phyloP scores from a whole-genome alignment of 2,888 invertebrate species.

The Meteorus cinctellus region DNA sequence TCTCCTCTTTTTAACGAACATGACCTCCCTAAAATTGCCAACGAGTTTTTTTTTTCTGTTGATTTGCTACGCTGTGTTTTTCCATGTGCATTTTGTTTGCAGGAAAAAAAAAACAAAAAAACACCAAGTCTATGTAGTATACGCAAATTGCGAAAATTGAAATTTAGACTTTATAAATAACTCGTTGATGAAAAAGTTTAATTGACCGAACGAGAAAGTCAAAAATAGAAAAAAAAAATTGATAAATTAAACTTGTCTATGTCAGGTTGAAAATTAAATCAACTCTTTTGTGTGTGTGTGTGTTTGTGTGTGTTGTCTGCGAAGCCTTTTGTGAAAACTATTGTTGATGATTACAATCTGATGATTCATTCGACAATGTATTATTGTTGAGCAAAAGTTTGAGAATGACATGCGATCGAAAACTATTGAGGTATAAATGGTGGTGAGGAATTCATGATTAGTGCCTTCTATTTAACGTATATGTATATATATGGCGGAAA shows the following conservation, averaged over 20 bases:
- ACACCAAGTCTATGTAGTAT: background rate
- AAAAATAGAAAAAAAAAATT: background rate
- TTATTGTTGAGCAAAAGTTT: background rate
- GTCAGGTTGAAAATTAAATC: background rate
- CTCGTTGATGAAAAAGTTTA: slow-evolving; percentile 15
- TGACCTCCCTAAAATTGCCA: slow-evolving; percentile 41
- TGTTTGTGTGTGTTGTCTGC: background rate
- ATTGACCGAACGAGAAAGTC: background rate
- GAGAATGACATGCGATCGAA: slow-evolving; percentile 3
- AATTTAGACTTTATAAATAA: slow-evolving; percentile 1
- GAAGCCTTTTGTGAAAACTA: background rate
- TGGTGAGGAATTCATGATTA: slow-evolving; percentile 36
- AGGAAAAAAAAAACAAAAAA: background rate
- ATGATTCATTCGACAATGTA: background rate
- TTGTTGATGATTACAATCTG: background rate
- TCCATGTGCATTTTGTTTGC: slow-evolving; percentile 17
- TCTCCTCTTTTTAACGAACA: slow-evolving; percentile 30
- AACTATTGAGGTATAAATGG: slow-evolving; percentile 38
- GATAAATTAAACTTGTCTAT: background rate
- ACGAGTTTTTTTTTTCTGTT: slow-evolving; percentile 34
- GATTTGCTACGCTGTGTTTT: slow-evolving; percentile 29
- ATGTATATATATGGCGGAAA: slow-evolving; percentile 44
- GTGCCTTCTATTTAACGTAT: slow-evolving; percentile 43
- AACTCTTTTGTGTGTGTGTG: background rate
- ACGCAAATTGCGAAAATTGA: background rate